Evolutionary conservation across 2,888 invertebrate genomes (phyloP), one percentile per base, ranked within the genome.

Genomic region (Pterobdella sp.): DNA sequence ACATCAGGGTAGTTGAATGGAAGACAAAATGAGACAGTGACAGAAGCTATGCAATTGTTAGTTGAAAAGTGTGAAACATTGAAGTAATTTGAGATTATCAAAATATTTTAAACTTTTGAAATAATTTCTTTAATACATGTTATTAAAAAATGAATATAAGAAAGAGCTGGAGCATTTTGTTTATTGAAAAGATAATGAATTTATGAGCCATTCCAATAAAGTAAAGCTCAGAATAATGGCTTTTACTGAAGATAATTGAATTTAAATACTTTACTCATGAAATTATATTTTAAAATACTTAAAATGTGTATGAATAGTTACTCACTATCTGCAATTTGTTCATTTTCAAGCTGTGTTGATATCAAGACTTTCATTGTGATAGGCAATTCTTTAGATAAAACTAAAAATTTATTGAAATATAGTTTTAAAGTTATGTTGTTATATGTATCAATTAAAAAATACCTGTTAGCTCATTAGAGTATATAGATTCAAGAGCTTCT

Each of bases 1-100:
- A 56, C 60, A n/a, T 56, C 60, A 4, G 60, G 60, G n/a, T 56
- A 56, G 60, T 56, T 56, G 60, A 56, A 56, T 7, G 60, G 60
- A n/a, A 56, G 26, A 3, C n/a, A 26, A 26, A 56, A 56, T 18
- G 60, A 56, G 14, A 56, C n/a, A 3, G 60, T 56, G 4, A 22
- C n/a, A 26, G 60, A 56, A n/a, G 60, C 60, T 56, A 26, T 7
- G 22, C 22, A 42, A 14, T 42, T 42, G 49, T 42, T 42, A 22
- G 10, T 42, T 42, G 22, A 14, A 14, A 42, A 42, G 7, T 42
- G 22, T 42, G 49, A 22, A 42, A 42, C 10, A 14, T 42, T 42
- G 7, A 42, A 42, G 10, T 42, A 42, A 42, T 14, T 42, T 14
- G 22, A 42, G 7, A 14, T 7, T 14, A 42, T 42, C 22, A 42